These are phyloP conservation scores for Toxotes chatareus DNA, from an alignment of 2,113 vertebrate species.

Conservation along the genomic window DNA sequence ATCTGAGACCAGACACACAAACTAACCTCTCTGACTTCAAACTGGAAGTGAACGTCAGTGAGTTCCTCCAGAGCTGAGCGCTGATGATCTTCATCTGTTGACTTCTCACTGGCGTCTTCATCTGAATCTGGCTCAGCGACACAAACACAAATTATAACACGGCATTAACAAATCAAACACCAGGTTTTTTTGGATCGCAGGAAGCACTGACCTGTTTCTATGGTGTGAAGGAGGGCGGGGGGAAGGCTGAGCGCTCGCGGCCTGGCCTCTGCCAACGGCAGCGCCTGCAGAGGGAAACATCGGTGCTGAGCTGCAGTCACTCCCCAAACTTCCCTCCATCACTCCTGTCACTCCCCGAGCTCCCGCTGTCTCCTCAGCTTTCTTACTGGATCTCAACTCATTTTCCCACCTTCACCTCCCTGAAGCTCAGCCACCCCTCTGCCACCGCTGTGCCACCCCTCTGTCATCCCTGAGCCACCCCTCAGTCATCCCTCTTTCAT, in stretches of 20 bases:
- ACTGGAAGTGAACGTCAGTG: conserved; percentile 90
- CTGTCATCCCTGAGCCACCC: too few species aligned
- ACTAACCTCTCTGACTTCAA: conserved; percentile 92
- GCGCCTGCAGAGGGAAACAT: conserved; percentile 69
- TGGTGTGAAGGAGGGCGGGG: conserved; percentile 79
- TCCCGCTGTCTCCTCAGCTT: too few species aligned
- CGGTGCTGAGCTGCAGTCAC: background rate
- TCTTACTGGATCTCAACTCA: too few species aligned
- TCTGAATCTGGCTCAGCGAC: conserved; percentile 75
- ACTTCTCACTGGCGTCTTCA: conserved; percentile 77
- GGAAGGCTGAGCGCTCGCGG: conserved; percentile 69
- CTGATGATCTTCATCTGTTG: conserved; percentile 73
- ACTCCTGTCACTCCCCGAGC: too few species aligned
- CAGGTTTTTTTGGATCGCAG: background rate
- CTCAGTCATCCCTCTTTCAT: too few species aligned
- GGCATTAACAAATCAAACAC: too few species aligned
- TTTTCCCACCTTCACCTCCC: background rate
- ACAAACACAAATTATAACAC: background rate
- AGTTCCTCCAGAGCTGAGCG: conserved; percentile 84
- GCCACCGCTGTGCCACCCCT: too few species aligned
- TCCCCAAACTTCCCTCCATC: too few species aligned
- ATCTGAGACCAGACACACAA: background rate
- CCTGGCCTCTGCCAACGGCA: conserved; percentile 68
- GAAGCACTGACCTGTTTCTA: conserved; percentile 86
- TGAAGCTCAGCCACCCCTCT: too few species aligned